Base-by-base conservation (phyloP, 2,113 vertebrate genomes). In the Mixornis gularis region DNA sequence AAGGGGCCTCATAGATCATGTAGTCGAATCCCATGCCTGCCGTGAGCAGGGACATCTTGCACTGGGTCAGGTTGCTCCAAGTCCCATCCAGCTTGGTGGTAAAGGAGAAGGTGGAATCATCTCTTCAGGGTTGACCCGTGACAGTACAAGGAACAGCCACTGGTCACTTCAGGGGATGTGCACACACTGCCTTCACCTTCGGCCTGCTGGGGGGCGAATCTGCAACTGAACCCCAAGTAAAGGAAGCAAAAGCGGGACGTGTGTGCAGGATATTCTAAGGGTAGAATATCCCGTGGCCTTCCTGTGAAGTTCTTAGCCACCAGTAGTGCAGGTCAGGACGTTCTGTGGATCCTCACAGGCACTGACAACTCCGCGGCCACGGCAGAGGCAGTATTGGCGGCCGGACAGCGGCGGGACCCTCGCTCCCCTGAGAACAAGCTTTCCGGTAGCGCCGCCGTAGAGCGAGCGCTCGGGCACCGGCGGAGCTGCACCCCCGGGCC, bases 111-210 rank as follows among this genome's bases (percentile, higher is more conserved):
- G 32, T 51, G 40, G 32, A 62, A 79, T 84, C 19, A 32, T 30
- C 27, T 62, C 60, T 14, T 10, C 38, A 38, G 21, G 8, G 46
- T 20, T 25, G 64, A 49, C 17, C 12, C 0, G 2, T 4, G 48
- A 32, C 32, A n/a, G 43, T 36, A 21, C 18, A 34, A 63, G 53
- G 14, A 53, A 63, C 10, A 15, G 16, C 14, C 41, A 6, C n/a
- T 3, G 7, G 40, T 17, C 0, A 0, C 17, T 41, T 24, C 59
- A 56, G 36, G 58, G 44, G 53, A 19, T 8, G 20, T 2, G 13
- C n/a, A 32, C 10, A 5, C 1, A 3, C 10, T 15, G 60, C 30
- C 17, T 10, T 49, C 18, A 32, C 64, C 41, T 64, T 66, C 34
- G 8, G 52, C 13, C 62, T 17, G 41, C 38, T 21, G 6, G n/a